A percentile compares a stretch with the other conserved stretches of the same genome.
These are phyloP conservation scores for Austrolebias charrua DNA, from an alignment of 2,797 vertebrate genomes.

Conservation along the genomic window DNA sequence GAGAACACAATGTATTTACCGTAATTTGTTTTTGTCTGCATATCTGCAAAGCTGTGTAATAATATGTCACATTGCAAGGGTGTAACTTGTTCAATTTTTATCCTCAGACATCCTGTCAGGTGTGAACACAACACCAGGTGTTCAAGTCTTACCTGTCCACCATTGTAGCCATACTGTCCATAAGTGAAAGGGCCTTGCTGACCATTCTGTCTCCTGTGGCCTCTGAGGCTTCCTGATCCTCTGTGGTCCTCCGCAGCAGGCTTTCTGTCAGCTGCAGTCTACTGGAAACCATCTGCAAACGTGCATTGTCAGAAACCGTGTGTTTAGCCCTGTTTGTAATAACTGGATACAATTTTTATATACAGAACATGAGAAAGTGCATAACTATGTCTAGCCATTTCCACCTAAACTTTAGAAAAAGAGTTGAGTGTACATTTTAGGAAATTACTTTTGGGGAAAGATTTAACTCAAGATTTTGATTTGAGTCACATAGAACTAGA, in stretches of 20 bases:
- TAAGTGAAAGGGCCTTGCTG: conserved; percentile 55
- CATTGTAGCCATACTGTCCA: conserved; percentile 68
- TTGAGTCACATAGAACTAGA: background rate
- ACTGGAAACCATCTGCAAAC: conserved; percentile 59
- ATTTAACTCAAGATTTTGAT: background rate
- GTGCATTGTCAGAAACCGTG: background rate
- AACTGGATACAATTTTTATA: conserved; percentile 5
- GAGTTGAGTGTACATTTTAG: background rate
- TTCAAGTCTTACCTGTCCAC: conserved; percentile 59
- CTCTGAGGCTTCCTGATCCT: conserved; percentile 59
- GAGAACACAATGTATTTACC: background rate
- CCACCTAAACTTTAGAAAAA: background rate
- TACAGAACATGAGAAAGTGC: background rate
- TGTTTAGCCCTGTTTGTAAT: background rate
- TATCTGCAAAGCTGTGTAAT: background rate
- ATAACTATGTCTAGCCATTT: background rate
- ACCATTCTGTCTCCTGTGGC: conserved; percentile 63
- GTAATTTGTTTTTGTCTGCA: background rate
- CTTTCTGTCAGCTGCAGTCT: conserved; percentile 66
- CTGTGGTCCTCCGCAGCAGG: conserved; percentile 60
- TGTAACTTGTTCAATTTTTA: background rate
- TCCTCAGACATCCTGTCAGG: background rate
- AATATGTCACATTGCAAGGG: too few relatives aligned
- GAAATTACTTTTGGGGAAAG: background rate
- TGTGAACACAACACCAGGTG: background rate